These are phyloP conservation scores for Antennarius maculatus DNA, from an alignment of 2,797 vertebrate species.

Conservation along the genomic window DNA sequence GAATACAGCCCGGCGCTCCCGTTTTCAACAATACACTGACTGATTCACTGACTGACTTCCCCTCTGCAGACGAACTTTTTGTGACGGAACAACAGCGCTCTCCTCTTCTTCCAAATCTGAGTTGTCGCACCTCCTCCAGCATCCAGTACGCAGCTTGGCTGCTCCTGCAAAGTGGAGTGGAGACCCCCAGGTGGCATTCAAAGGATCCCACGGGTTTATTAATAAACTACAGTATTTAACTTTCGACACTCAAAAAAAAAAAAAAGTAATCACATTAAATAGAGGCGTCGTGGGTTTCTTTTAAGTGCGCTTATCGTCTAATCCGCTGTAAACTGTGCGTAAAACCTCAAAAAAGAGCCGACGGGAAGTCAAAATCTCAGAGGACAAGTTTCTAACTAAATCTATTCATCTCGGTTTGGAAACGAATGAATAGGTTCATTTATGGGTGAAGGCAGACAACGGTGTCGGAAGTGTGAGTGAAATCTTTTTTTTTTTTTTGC, in stretches of 20 bases:
- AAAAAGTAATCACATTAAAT: neutral
- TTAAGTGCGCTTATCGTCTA: neutral
- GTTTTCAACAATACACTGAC: conserved; percentile 28
- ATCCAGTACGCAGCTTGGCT: conserved; percentile 31
- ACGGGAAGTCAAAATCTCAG: too few relatives aligned
- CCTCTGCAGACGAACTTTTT: conserved; percentile 5
- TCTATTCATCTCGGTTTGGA: neutral
- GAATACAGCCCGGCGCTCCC: conserved; percentile 42
- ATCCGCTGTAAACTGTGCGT: neutral
- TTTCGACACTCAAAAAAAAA: too few relatives aligned
- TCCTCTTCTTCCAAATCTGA: conserved; percentile 47
- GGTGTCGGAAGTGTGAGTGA: too few relatives aligned
- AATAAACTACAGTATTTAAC: neutral
- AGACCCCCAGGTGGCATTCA: conserved; percentile 12
- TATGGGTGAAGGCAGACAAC: neutral
- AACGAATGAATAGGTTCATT: neutral
- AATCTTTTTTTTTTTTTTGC: rapidly evolving
- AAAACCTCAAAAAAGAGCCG: neutral
- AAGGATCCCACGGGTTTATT: neutral
- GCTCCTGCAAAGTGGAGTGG: neutral
- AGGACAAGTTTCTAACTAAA: neutral
- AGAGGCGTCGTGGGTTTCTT: neutral
- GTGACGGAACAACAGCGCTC: conserved; percentile 62
- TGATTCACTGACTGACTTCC: neutral
- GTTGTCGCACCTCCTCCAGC: conserved; percentile 54